Base-by-base conservation (phyloP, 2,888 invertebrate genomes). In the Euphydryas editha region DNA sequence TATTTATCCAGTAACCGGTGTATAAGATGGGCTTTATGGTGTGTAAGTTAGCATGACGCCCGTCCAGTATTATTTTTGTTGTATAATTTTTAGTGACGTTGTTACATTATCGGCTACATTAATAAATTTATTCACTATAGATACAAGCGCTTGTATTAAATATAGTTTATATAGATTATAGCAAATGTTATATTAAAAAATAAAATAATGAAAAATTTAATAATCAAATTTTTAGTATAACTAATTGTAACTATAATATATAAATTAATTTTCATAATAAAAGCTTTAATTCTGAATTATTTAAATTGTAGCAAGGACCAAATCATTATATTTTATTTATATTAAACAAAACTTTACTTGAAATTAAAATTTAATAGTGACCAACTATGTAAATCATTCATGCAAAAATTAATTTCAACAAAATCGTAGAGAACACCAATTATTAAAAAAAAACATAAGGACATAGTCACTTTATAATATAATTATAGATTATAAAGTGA, bases 11-110 rank as follows among this genome's bases (percentile, higher is more conserved):
- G 0, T 44, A n/a, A n/a, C 15, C 30, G 3, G 5, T n/a, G n/a
- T n/a, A n/a, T 44, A n/a, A n/a, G n/a, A 15, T n/a, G n/a, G n/a
- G 42, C n/a, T n/a, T 21, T 24, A 51, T 51, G 49, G 49, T 24
- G 49, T 51, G 24, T 51, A 51, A 51, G 57, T 47, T 49, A 49
- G 59, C 30, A 69, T 72, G 68, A 66, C 47, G 70, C 67, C 67
- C 72, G 67, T 67, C 61, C 54, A 61, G 30, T 37, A 54, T 42
- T 51, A 39, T 42, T 20, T 51, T 47, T 59, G 47, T 59, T 49
- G 72, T 62, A 69, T 59, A 62, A 64, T 64, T 68, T 65, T 49
- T 65, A 69, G 62, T 62, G 65, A 65, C 64, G 64, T 51, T n/a
- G n/a, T 24, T 21, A 24, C 7, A 8, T 8, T 24, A 49, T 1